Evolutionary conservation across 2,797 vertebrate genomes (phyloP).

Genomic region (Pteronotus mesoamericanus): DNA sequence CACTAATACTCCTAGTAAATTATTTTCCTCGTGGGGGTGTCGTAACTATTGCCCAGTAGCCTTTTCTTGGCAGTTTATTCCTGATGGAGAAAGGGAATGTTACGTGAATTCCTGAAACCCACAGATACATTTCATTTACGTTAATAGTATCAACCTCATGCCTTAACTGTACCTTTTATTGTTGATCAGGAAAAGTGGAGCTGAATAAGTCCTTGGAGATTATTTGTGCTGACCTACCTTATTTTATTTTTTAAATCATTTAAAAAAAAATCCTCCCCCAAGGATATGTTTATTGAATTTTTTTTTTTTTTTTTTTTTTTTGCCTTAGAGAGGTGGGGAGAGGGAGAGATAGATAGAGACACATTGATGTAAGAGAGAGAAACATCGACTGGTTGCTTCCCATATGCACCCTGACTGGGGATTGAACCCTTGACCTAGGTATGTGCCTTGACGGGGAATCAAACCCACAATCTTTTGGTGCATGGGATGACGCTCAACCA

Average conservation of each 20-base stretch:
- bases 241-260: background rate
- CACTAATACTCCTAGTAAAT: conserved; percentile 10
- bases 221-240: background rate
- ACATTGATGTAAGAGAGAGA: background rate
- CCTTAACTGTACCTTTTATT: background rate
- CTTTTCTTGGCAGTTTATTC: conserved; percentile 46
- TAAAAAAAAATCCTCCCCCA: background rate
- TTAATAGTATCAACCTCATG: background rate
- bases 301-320: background rate
- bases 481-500: background rate
- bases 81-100: background rate
- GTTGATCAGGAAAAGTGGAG: background rate
- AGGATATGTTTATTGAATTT: background rate
- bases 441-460: background rate
- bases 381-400: background rate
- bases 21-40: conserved; percentile 38
- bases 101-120: background rate
- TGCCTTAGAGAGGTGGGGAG: background rate
- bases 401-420: background rate
- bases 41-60: background rate
- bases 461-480: background rate
- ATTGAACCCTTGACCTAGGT: too few relatives aligned
- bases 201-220: background rate
- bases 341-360: too few relatives aligned
- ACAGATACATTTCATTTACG: background rate